These are phyloP conservation scores for Heteractis magnifica DNA, from an alignment of 92 coral and sea anemone genomes.

Conservation along the genomic window DNA sequence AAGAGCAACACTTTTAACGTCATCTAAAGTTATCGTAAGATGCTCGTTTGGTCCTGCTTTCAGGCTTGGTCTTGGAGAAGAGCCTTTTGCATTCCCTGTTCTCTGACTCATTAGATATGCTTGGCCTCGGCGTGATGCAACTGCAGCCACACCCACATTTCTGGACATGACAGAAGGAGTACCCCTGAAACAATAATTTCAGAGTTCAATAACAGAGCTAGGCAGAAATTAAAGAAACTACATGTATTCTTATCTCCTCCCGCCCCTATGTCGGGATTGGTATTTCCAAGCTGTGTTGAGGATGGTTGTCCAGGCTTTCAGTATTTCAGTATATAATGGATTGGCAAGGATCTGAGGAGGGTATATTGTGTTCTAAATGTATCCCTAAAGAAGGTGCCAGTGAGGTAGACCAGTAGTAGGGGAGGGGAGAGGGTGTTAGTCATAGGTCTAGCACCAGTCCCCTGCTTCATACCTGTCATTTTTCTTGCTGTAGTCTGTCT, in stretches of 20 bases:
- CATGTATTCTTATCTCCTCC: too few species aligned
- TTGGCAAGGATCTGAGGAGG: not conserved
- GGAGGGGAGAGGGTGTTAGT: not conserved
- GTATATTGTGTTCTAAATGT: not conserved
- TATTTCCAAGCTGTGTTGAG: not conserved
- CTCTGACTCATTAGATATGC: constrained; percentile 56
- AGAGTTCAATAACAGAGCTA: not conserved
- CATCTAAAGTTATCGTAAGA: constrained; percentile 74
- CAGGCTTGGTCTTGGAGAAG: constrained; percentile 86
- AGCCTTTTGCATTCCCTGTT: constrained; percentile 67
- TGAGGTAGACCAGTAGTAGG: not conserved
- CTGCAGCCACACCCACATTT: constrained; percentile 64
- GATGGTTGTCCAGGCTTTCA: not conserved
- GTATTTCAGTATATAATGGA: too few species aligned
- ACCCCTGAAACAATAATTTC: constrained; percentile 44
- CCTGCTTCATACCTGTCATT: constrained; percentile 61
- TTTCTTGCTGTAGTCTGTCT: constrained; percentile 72
- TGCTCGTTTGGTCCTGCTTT: constrained; percentile 71
- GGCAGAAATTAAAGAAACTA: too few species aligned
- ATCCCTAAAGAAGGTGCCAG: not conserved
- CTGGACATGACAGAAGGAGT: constrained; percentile 87
- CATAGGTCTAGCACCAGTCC: too few species aligned
- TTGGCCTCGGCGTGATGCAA: constrained; percentile 68
- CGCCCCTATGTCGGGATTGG: not conserved
- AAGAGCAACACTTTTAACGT: constrained; percentile 89